Conservation (phyloP, 2,888 invertebrate species). For the Hypolimnas misippus region DNA sequence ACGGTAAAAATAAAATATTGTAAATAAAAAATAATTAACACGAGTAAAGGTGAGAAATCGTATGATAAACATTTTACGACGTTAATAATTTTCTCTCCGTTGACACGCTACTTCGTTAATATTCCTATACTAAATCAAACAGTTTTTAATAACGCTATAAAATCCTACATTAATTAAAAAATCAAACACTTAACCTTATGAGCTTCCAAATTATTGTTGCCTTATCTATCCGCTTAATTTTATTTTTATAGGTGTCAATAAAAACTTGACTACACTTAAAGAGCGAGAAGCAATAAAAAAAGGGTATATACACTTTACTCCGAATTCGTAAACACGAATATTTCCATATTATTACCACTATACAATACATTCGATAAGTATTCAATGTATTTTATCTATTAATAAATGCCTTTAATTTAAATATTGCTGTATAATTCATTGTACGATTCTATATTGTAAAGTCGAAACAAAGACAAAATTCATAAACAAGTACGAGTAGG, state of each 20-base stretch:
- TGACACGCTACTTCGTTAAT: slow-evolving; percentile 32
- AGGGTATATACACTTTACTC: slow-evolving; percentile 49
- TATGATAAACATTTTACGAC: slow-evolving; percentile 35
- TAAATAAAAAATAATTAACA: slow-evolving; percentile 28
- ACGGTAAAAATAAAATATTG: slow-evolving; percentile 6
- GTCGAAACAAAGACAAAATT: too few relatives aligned
- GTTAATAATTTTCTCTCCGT: slow-evolving; percentile 36
- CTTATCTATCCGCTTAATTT: slow-evolving; percentile 58
- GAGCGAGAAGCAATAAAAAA: slow-evolving; percentile 54
- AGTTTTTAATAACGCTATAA: slow-evolving; percentile 38
- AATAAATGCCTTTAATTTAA: not conserved
- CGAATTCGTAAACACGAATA: slow-evolving; percentile 57
- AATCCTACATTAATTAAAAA: slow-evolving; percentile 40
- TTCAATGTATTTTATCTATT: slow-evolving; percentile 8
- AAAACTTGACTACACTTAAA: slow-evolving; percentile 53
- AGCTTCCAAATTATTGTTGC: slow-evolving; percentile 45
- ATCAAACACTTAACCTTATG: slow-evolving; percentile 48
- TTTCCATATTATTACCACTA: slow-evolving; percentile 56
- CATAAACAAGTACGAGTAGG: too few relatives aligned
- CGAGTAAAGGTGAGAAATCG: slow-evolving; percentile 34
- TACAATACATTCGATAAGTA: not conserved
- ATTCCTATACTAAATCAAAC: slow-evolving; percentile 36
- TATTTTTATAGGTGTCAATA: slow-evolving; percentile 56
- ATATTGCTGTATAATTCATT: not conserved
- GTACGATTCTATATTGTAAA: not conserved